These are phyloP conservation scores for Galbula dea DNA, from an alignment of 2,113 vertebrate genomes.

Conservation along the genomic window DNA sequence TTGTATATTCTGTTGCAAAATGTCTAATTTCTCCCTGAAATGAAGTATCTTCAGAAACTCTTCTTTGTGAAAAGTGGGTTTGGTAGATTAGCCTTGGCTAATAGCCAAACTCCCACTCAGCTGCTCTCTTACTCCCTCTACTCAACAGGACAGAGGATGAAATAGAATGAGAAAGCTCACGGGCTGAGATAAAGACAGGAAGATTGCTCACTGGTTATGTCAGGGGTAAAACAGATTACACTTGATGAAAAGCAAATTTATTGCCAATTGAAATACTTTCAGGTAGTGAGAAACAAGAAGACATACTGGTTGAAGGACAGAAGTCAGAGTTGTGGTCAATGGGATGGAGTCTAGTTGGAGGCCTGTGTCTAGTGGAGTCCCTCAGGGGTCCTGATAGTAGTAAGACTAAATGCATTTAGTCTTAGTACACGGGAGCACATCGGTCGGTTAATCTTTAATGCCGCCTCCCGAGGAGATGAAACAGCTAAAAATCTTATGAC, in stretches of 20 bases:
- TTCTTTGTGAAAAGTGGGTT: background rate
- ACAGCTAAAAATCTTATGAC: too few relatives aligned
- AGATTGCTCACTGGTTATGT: background rate
- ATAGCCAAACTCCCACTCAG: accelerated
- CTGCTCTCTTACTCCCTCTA: background rate
- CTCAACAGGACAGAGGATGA: background rate
- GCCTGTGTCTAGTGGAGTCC: too few relatives aligned
- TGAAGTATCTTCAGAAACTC: background rate
- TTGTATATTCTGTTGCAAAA: background rate
- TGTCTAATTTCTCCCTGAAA: background rate
- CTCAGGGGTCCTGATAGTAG: too few relatives aligned
- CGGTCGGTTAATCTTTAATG: too few relatives aligned
- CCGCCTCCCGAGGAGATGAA: too few relatives aligned
- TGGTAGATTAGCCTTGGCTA: background rate
- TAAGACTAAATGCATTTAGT: too few relatives aligned
- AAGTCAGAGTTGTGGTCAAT: too few relatives aligned
- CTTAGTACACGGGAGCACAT: too few relatives aligned
- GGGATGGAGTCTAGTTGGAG: too few relatives aligned
- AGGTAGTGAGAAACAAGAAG: background rate
- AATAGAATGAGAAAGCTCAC: background rate
- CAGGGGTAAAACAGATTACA: background rate
- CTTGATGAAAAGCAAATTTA: background rate
- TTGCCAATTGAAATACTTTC: background rate
- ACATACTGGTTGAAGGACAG: too few relatives aligned
- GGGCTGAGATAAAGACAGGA: too few relatives aligned